These are phyloP conservation scores for Acanthornis magna DNA, from an alignment of 2,797 vertebrate genomes.

Conservation along the genomic window DNA sequence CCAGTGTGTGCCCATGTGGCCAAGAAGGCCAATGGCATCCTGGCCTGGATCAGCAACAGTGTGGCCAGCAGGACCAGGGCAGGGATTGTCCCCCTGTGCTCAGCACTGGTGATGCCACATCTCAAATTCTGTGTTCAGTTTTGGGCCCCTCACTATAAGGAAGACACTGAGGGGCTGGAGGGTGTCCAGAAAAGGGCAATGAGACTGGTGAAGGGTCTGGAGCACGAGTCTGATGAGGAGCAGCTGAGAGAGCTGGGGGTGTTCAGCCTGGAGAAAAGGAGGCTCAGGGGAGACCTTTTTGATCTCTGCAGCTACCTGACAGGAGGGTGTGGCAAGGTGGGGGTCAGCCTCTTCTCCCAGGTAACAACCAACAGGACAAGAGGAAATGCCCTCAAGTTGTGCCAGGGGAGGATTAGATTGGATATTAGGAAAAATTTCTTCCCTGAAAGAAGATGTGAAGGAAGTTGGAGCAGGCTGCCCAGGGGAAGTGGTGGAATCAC, in stretches of 20 bases:
- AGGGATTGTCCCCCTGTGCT: not conserved
- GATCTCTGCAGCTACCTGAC: not conserved
- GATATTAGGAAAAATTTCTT: not conserved
- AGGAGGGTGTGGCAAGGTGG: not conserved
- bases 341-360: fast-evolving
- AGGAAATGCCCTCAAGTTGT: not conserved
- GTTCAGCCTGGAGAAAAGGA: not conserved
- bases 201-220: not conserved
- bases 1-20: not conserved
- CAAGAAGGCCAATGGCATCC: fast-evolving
- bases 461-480: not conserved
- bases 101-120: fast-evolving
- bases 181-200: not conserved
- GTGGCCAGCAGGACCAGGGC: not conserved
- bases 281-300: not conserved
- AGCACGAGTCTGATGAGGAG: not conserved
- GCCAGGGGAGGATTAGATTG: not conserved
- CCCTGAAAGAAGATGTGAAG: not conserved
- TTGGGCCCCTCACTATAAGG: fast-evolving
- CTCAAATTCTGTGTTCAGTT: not conserved
- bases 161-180: not conserved
- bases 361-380: not conserved
- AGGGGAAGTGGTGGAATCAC: not conserved
- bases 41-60: not conserved
- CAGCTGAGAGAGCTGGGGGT: not conserved